Conservation (phyloP, 2,888 invertebrate species). For the Xanthorhoe spadicearia region DNA sequence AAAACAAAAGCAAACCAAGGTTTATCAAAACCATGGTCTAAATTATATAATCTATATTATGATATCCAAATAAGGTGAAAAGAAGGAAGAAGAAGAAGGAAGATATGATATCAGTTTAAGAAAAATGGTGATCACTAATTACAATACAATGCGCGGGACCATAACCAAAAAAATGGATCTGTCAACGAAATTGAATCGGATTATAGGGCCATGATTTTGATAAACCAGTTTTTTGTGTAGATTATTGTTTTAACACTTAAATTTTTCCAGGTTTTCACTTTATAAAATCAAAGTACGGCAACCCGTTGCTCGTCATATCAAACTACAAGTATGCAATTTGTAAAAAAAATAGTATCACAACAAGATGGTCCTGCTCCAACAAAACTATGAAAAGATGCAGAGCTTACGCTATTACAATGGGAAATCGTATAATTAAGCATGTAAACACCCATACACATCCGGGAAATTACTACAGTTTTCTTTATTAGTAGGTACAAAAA, state of each 20-base stretch:
- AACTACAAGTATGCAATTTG: constrained; percentile 2
- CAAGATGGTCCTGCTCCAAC: constrained; percentile 53
- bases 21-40: too few relatives aligned
- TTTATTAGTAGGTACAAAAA: background rate
- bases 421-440: constrained; percentile 33
- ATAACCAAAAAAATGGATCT: too few relatives aligned
- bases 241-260: background rate
- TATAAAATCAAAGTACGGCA: constrained; percentile 6
- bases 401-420: constrained; percentile 49
- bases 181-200: too few relatives aligned
- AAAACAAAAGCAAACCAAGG: too few relatives aligned
- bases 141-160: too few relatives aligned
- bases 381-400: constrained; percentile 51
- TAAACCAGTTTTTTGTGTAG: too few relatives aligned
- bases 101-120: too few relatives aligned
- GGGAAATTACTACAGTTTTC: background rate
- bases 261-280: background rate
- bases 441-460: constrained; percentile 22
- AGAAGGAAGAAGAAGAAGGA: too few relatives aligned
- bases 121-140: too few relatives aligned
- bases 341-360: background rate
- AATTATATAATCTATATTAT: too few relatives aligned
- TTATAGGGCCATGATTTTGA: too few relatives aligned
- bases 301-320: constrained; percentile 1
- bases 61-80: too few relatives aligned